Evolutionary conservation across 2,113 vertebrate species (phyloP).

Genomic region (Clarias macrocephalus): DNA sequence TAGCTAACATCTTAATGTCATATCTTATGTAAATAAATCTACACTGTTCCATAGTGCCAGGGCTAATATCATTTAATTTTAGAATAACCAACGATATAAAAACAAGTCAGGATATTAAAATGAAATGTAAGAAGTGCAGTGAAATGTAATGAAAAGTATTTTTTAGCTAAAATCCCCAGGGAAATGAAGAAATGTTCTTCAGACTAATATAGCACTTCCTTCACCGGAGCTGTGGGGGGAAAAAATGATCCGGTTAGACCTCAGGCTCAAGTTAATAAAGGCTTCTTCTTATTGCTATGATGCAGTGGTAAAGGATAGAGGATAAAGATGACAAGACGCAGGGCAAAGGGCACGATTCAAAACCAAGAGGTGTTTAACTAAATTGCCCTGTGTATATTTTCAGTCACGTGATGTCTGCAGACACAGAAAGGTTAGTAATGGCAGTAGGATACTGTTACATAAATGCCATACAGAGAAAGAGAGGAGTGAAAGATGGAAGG

Average conservation of each 20-base stretch:
- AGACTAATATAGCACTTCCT: not conserved
- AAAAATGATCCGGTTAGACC: not conserved
- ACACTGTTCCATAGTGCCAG: not conserved
- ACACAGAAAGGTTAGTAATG: not conserved
- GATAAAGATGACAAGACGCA: not conserved
- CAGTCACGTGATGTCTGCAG: not conserved
- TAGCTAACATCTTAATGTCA: not conserved
- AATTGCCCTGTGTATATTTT: not conserved
- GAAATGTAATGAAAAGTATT: not conserved
- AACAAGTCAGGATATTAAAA: not conserved
- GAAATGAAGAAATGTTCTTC: not conserved
- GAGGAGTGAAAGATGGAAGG: not conserved
- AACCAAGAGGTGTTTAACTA: conserved; percentile 8
- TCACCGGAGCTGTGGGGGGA: not conserved
- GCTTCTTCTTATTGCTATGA: conserved; percentile 5
- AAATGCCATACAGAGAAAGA: not conserved
- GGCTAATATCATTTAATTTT: not conserved
- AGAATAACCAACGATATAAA: not conserved
- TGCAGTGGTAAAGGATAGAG: conserved; percentile 14
- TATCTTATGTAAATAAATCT: not conserved
- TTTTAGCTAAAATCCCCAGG: not conserved
- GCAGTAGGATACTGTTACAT: not conserved
- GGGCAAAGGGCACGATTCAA: conserved; percentile 9
- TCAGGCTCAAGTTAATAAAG: conserved; percentile 8
- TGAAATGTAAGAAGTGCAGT: not conserved